phyloP scores from a whole-genome alignment of 2,113 vertebrate species.

The Misgurnus mizolepis region DNA sequence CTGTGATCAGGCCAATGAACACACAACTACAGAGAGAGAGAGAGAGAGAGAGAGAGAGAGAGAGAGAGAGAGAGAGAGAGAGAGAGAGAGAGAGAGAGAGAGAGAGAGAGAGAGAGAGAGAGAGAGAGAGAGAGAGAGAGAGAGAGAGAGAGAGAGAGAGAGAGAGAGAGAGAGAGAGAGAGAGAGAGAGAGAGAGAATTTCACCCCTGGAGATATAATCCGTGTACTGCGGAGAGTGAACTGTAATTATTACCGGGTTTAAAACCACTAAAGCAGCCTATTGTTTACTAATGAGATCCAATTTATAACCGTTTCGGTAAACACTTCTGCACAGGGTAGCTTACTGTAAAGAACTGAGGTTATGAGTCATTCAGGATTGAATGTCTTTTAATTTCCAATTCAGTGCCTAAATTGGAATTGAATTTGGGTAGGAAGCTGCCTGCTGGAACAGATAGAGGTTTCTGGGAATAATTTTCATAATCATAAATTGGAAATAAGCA shows the following conservation, averaged over 20 bases:
- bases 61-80: too few species aligned
- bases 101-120: too few species aligned
- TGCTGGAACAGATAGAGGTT: neutral
- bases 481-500: too few species aligned
- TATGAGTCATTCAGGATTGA: neutral
- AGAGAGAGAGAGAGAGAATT: neutral
- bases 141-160: conserved; percentile 53
- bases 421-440: neutral
- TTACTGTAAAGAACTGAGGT: neutral
- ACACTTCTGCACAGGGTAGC: neutral
- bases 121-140: too few species aligned
- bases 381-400: neutral
- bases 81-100: too few species aligned
- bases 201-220: conserved; percentile 1
- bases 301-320: conserved; percentile 22
- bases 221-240: neutral
- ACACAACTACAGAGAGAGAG: too few species aligned
- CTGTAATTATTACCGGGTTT: conserved; percentile 28
- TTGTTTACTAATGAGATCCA: conserved; percentile 37
- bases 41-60: too few species aligned
- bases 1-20: conserved; percentile 50
- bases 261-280: conserved; percentile 13
- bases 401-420: neutral
- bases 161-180: neutral
- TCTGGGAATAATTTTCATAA: too few species aligned